A percentile compares a stretch with the other conserved stretches of the same genome.
Conservation (phyloP, 2,113 vertebrate species). For the Lophius piscatorius region DNA sequence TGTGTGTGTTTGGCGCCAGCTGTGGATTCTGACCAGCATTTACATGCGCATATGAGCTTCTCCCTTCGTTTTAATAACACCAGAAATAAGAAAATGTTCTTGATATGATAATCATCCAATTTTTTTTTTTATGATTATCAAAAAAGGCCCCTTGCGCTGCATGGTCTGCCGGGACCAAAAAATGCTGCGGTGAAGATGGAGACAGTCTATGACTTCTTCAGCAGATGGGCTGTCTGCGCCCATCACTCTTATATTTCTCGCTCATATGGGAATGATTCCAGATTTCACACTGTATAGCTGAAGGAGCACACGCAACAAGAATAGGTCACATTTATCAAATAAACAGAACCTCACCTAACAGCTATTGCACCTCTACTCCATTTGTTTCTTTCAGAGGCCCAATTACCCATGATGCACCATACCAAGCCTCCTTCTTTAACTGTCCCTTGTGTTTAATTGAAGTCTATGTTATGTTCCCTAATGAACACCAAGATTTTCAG, state of each 20-base stretch:
- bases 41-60: too few relatives aligned
- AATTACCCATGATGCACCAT: constrained; percentile 39
- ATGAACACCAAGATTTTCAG: constrained; percentile 59
- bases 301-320: neutral
- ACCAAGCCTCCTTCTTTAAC: constrained; percentile 32
- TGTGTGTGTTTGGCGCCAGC: too few relatives aligned
- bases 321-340: constrained; percentile 1
- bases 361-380: constrained; percentile 14
- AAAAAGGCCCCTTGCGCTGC: too few relatives aligned
- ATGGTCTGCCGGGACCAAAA: constrained; percentile 1
- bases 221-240: constrained; percentile 40
- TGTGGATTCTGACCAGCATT: too few relatives aligned
- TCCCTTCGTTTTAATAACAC: too few relatives aligned
- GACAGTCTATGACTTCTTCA: constrained; percentile 19
- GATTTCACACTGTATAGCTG: too few relatives aligned
- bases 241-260: neutral
- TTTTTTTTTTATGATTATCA: too few relatives aligned
- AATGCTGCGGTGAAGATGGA: constrained; percentile 14
- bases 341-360: neutral
- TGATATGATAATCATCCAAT: too few relatives aligned
- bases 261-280: constrained; percentile 1
- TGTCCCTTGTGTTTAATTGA: constrained; percentile 35
- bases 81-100: too few relatives aligned
- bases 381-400: constrained; percentile 30
- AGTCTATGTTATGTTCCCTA: constrained; percentile 61